These are phyloP conservation scores for Tragelaphus buxtoni DNA, from an alignment of 2,113 vertebrate species.

Conservation along the genomic window DNA sequence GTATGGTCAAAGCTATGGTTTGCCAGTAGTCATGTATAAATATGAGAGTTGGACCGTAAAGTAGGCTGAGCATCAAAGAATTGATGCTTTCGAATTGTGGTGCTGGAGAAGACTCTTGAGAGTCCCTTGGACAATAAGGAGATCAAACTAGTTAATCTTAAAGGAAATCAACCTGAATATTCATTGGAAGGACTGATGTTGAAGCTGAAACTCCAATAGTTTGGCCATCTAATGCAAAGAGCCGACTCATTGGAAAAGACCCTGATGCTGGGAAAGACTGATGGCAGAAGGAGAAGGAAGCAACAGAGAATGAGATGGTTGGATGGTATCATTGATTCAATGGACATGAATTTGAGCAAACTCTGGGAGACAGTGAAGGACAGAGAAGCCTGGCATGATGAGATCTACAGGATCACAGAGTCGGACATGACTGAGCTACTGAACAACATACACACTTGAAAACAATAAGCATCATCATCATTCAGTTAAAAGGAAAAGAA, in stretches of 20 bases:
- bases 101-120: background rate
- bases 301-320: background rate
- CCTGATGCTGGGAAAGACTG: background rate
- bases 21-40: background rate
- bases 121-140: background rate
- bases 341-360: background rate
- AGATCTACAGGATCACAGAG: background rate
- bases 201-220: background rate
- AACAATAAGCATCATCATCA: background rate
- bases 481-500: background rate
- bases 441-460: background rate
- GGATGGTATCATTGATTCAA: background rate
- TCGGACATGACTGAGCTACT: background rate
- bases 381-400: background rate
- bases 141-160: background rate
- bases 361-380: background rate
- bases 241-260: background rate
- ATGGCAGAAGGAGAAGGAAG: background rate
- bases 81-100: fast-evolving
- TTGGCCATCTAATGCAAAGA: background rate
- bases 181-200: background rate
- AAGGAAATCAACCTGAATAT: background rate
- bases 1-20: background rate
- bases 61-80: background rate
- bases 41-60: background rate